Evolutionary conservation across 2,113 vertebrate species (phyloP).

Genomic region (Phyllopteryx taeniolatus): DNA sequence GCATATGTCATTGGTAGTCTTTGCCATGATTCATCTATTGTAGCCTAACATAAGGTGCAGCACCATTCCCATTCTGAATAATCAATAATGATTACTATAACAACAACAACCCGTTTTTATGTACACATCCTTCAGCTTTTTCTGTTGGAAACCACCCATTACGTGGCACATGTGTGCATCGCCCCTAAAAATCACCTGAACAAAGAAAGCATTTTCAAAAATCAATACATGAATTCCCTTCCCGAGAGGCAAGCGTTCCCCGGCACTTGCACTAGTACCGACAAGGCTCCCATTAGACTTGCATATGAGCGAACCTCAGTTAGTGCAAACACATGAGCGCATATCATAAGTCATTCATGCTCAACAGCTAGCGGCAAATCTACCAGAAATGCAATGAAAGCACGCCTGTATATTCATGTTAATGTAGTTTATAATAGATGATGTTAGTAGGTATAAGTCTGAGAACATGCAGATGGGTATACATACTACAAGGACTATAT

Average conservation of each 20-base stretch:
- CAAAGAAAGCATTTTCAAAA: constrained; percentile 51
- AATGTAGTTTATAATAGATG: background rate
- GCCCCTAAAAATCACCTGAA: constrained; percentile 34
- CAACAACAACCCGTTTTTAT: background rate
- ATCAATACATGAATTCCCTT: constrained; percentile 54
- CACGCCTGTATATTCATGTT: background rate
- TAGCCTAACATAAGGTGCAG: constrained; percentile 27
- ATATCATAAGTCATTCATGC: constrained; percentile 10
- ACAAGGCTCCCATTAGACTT: constrained; percentile 28
- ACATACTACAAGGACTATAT: background rate
- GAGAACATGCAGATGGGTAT: background rate
- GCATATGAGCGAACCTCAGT: background rate
- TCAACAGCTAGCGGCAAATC: background rate
- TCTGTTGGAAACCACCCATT: background rate
- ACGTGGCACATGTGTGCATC: background rate
- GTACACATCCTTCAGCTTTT: background rate
- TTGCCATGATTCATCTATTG: constrained; percentile 38
- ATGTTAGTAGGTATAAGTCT: background rate
- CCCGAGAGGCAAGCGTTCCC: constrained; percentile 7
- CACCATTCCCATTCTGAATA: background rate
- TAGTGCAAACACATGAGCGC: constrained; percentile 9
- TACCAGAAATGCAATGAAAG: background rate
- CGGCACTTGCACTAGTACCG: background rate
- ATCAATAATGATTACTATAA: background rate
- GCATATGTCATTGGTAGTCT: constrained; percentile 47